Conservation (phyloP, 2,797 vertebrate genomes). For the Triplophysa yarkandensis region DNA sequence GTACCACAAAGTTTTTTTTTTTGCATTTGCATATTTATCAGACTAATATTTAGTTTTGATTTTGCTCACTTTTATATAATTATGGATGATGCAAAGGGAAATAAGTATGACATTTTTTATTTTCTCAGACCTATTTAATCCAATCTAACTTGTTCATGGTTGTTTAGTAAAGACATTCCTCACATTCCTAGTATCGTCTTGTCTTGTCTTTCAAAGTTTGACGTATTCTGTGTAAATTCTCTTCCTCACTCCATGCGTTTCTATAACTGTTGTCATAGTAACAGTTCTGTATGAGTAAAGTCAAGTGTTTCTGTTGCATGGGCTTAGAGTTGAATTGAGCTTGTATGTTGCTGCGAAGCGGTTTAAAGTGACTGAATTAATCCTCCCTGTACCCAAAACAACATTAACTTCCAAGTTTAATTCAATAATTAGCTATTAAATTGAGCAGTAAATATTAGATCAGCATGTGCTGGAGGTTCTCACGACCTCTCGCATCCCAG, state of each 20-base stretch:
- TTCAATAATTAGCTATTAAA: constrained; percentile 6
- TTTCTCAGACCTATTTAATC: constrained; percentile 17
- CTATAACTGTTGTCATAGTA: constrained; percentile 11
- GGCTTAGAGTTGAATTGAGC: constrained; percentile 44
- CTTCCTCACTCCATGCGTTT: constrained; percentile 4
- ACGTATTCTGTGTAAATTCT: constrained; percentile 16
- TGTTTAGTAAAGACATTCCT: constrained; percentile 29
- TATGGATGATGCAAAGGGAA: no score
- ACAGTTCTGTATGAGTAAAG: constrained; percentile 19
- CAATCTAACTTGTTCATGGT: constrained; percentile 27
- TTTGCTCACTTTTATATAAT: no score
- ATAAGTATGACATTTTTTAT: no score
- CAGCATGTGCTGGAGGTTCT: not conserved
- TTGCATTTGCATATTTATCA: no score
- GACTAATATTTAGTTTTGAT: no score
- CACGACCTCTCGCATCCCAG: not conserved
- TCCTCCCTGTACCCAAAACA: not conserved
- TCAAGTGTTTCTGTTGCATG: not conserved
- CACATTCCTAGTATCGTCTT: no score
- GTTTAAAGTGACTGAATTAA: constrained; percentile 19
- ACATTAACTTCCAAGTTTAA: not conserved
- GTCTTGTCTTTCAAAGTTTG: constrained; percentile 37
- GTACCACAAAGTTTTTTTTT: no score
- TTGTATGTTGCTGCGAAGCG: constrained; percentile 48
- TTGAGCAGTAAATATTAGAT: not conserved